These are phyloP conservation scores for Myotis brandtii DNA, from an alignment of 2,113 vertebrate species.

Conservation along the genomic window DNA sequence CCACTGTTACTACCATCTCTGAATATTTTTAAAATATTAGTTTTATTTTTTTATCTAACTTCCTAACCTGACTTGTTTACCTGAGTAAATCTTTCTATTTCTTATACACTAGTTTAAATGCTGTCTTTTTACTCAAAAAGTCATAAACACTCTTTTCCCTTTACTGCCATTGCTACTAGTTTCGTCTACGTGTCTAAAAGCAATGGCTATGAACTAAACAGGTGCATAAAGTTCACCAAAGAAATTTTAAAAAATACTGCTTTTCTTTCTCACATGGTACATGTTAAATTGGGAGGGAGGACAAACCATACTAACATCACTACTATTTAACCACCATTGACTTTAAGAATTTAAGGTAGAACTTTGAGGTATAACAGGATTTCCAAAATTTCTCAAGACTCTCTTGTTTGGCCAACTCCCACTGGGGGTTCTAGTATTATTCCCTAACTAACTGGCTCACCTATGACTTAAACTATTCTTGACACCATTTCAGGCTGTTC, in stretches of 20 bases:
- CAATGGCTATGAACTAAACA: neutral
- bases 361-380: neutral
- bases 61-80: neutral
- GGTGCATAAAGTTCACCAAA: neutral
- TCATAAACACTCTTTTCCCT: neutral
- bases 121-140: neutral
- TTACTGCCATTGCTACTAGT: neutral
- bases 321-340: neutral
- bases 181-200: neutral
- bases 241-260: neutral
- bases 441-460: neutral
- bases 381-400: neutral
- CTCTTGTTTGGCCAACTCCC: neutral
- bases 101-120: neutral
- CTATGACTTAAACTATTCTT: neutral
- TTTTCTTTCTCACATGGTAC: neutral
- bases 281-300: neutral
- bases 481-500: neutral
- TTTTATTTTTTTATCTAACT: neutral
- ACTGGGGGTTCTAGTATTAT: neutral
- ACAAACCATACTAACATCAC: neutral
- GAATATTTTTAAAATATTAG: neutral
- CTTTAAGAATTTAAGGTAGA: conserved; percentile 13
- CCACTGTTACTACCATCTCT: neutral
- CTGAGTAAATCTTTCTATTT: neutral